phyloP scores from a whole-genome alignment of 2,888 invertebrate genomes.

The Poecilobothrus nobilitatus region DNA sequence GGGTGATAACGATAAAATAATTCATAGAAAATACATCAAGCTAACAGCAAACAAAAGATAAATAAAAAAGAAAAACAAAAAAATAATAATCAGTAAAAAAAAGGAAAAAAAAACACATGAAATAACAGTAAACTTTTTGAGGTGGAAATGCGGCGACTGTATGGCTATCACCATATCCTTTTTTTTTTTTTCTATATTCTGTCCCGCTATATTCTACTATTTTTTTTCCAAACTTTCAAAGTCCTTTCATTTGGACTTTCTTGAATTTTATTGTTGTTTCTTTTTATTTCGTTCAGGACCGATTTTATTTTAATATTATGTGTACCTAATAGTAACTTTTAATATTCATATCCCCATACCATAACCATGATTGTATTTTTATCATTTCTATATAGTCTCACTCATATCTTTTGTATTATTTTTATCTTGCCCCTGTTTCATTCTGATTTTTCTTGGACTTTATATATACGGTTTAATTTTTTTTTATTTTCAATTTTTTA shows the following conservation, averaged over 20 bases:
- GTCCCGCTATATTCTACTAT: neutral
- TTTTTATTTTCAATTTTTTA: neutral
- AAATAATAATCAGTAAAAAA: neutral
- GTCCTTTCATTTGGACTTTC: neutral
- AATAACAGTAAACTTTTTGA: constrained; percentile 1
- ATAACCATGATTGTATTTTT: neutral
- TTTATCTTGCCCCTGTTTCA: neutral
- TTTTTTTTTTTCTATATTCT: neutral
- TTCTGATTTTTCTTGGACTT: neutral
- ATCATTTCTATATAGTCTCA: neutral
- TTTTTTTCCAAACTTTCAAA: neutral
- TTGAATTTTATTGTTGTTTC: neutral
- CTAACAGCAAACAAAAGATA: constrained; percentile 8
- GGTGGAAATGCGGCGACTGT: constrained; percentile 5
- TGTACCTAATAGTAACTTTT: neutral
- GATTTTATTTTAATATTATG: neutral
- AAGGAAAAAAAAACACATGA: constrained; percentile 8
- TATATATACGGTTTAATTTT: neutral
- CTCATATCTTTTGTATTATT: neutral
- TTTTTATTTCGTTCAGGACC: neutral
- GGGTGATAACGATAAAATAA: constrained; percentile 9
- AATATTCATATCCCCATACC: neutral
- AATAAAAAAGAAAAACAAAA: neutral
- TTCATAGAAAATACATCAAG: constrained; percentile 11
- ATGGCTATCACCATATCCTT: constrained; percentile 9